These are phyloP conservation scores for Drosophila pachea DNA, from an alignment of 1,140 invertebrate genomes.

Conservation along the genomic window DNA sequence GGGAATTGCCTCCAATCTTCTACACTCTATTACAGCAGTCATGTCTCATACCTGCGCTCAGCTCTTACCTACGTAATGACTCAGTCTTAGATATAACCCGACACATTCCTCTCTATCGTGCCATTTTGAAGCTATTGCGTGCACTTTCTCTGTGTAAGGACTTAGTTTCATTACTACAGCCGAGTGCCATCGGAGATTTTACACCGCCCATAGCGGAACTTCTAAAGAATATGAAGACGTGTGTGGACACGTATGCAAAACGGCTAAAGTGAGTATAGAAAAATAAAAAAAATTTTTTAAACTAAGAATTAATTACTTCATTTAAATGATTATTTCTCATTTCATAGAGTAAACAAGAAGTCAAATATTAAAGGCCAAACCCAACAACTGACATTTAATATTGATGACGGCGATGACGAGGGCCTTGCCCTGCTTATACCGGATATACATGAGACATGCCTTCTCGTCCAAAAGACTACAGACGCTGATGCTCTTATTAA, in stretches of 20 bases:
- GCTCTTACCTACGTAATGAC: slow-evolving; percentile 95
- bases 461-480: slow-evolving; percentile 86
- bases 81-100: slow-evolving; percentile 97
- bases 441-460: slow-evolving; percentile 91
- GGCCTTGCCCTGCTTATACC: slow-evolving; percentile 92
- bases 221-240: slow-evolving; percentile 91
- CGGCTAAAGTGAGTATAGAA: slow-evolving; percentile 84
- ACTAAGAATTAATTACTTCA: background rate
- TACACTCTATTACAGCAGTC: slow-evolving; percentile 88
- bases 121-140: slow-evolving; percentile 89
- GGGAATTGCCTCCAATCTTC: slow-evolving; percentile 85
- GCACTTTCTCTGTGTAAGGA: slow-evolving; percentile 86
- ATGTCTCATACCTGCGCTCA: slow-evolving; percentile 91
- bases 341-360: slow-evolving; percentile 78
- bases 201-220: slow-evolving; percentile 84
- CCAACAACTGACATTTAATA: slow-evolving; percentile 74
- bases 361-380: slow-evolving; percentile 78
- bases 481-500: slow-evolving; percentile 79
- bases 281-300: background rate
- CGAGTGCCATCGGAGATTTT: slow-evolving; percentile 70
- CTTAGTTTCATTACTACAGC: slow-evolving; percentile 84
- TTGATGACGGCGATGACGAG: slow-evolving; percentile 85
- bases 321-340: background rate
- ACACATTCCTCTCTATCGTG: slow-evolving; percentile 94
- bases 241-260: slow-evolving; percentile 93